phyloP scores from a whole-genome alignment of 2,888 invertebrate species.

The Sphecodes monilicornis region DNA sequence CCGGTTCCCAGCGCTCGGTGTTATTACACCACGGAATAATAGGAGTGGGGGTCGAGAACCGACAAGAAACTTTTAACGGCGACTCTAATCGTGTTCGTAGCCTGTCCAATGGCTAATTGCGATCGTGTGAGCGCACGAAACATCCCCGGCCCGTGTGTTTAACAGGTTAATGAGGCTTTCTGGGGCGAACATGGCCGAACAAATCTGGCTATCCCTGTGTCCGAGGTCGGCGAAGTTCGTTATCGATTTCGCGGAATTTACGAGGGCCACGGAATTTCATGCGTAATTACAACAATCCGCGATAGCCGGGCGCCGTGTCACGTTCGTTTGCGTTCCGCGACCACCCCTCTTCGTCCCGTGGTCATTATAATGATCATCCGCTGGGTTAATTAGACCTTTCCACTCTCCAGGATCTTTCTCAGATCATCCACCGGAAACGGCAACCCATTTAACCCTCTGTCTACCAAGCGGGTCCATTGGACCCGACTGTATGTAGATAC shows the following conservation, averaged over 20 bases:
- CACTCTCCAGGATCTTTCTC: neutral
- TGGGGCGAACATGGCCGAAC: neutral
- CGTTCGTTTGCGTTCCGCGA: slow-evolving; percentile 13
- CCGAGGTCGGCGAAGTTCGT: slow-evolving; percentile 10
- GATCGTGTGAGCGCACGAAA: neutral
- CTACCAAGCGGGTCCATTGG: too few species aligned
- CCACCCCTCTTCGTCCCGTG: neutral
- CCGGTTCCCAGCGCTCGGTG: neutral
- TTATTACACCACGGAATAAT: neutral
- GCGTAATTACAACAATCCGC: slow-evolving; percentile 15
- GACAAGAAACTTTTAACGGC: neutral
- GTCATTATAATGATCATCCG: slow-evolving; percentile 21
- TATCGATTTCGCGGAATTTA: slow-evolving; percentile 36
- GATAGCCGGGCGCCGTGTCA: neutral
- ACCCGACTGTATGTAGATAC: too few species aligned
- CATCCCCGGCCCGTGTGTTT: neutral
- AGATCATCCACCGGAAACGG: neutral
- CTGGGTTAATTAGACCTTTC: slow-evolving; percentile 11
- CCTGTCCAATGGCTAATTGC: neutral
- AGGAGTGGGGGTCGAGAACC: neutral
- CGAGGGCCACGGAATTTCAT: slow-evolving; percentile 1
- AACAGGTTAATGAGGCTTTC: slow-evolving; percentile 3
- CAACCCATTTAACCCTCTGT: too few species aligned
- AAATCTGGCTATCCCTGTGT: neutral
- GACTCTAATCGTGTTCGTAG: neutral